phyloP scores from a whole-genome alignment of 2,797 vertebrate genomes.

The Halcyon badia region DNA sequence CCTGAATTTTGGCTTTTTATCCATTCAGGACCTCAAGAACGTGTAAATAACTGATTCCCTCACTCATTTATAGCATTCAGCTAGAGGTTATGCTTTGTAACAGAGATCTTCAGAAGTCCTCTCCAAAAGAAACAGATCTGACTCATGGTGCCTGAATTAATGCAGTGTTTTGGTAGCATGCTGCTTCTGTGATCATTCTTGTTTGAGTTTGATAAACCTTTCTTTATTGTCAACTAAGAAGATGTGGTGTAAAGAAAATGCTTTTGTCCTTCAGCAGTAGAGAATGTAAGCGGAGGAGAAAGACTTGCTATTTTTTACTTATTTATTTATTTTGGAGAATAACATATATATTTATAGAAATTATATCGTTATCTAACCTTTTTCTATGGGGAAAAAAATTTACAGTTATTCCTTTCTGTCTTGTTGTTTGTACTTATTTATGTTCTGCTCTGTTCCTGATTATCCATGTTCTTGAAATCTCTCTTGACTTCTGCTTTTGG shows the following conservation, averaged over 20 bases:
- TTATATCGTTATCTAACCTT: constrained; percentile 27
- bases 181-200: neutral
- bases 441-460: neutral
- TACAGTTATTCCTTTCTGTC: constrained; percentile 32
- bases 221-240: neutral
- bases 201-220: neutral
- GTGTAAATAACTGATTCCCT: neutral
- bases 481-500: neutral
- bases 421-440: constrained; percentile 24
- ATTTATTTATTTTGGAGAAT: neutral
- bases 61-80: neutral
- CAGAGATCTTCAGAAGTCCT: neutral
- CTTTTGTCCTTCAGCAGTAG: neutral
- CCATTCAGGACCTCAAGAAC: neutral
- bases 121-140: constrained; percentile 16
- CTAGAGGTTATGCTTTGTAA: neutral
- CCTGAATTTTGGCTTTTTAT: neutral
- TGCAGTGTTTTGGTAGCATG: neutral
- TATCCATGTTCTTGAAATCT: neutral
- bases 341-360: neutral
- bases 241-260: neutral
- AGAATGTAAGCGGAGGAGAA: neutral
- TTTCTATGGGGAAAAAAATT: constrained; percentile 16
- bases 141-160: neutral
- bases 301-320: neutral